These are phyloP conservation scores for Petrolisthes cinctipes DNA, from an alignment of 2,888 invertebrate species.

Conservation along the genomic window DNA sequence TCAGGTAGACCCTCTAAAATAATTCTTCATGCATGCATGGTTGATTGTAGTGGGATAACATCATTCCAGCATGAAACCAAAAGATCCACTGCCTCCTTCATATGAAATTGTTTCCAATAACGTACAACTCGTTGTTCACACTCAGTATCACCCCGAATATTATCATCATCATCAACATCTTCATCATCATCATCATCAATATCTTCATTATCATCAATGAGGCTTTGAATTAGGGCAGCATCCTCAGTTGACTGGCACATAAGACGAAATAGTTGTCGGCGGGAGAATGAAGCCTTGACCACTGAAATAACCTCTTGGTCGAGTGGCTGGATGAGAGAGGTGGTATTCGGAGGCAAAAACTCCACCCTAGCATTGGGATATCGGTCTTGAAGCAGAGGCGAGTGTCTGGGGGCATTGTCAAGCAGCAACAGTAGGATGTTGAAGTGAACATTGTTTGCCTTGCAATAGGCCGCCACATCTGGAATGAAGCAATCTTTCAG, in stretches of 20 bases:
- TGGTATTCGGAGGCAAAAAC: constrained; percentile 5
- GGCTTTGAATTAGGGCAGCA: not conserved
- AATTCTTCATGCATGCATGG: constrained; percentile 19
- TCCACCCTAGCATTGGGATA: not conserved
- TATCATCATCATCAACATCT: constrained; percentile 5
- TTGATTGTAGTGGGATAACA: constrained; percentile 16
- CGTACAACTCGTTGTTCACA: not conserved
- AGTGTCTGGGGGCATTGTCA: not conserved
- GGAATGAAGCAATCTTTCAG: constrained; percentile 3
- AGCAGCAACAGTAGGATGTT: not conserved
- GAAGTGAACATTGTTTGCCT: not conserved
- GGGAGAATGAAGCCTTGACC: constrained; percentile 14
- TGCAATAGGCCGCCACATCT: not conserved
- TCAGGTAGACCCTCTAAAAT: constrained; percentile 11
- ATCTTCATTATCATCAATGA: not conserved
- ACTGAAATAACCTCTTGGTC: not conserved
- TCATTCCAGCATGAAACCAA: not conserved
- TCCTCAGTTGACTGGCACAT: constrained; percentile 6
- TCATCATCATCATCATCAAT: not conserved
- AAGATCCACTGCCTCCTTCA: constrained; percentile 19
- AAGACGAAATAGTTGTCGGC: constrained; percentile 2
- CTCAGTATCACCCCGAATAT: constrained; percentile 11
- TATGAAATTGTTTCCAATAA: constrained; percentile 8
- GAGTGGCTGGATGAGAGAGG: not conserved
- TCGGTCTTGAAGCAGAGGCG: not conserved